Percentiles rank a stretch among this genome's conserved stretches.
Evolutionary conservation across 2,113 vertebrate genomes (phyloP).

Genomic region (Nerophis lumbriciformis): DNA sequence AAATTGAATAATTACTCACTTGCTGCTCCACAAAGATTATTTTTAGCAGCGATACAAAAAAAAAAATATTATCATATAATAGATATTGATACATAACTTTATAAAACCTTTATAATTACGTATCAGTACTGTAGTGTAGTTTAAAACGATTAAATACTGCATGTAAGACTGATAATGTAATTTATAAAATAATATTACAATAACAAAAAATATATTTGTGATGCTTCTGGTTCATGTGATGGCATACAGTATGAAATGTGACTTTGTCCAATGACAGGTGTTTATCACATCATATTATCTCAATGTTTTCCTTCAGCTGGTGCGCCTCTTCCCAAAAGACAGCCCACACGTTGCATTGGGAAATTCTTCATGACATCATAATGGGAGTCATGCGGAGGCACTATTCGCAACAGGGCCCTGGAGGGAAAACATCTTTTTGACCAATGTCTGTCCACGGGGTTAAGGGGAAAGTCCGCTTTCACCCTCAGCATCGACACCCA

Average conservation of each 20-base stretch:
- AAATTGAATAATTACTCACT: too few species aligned
- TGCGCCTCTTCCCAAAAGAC: not conserved
- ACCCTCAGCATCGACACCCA: not conserved
- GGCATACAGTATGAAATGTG: not conserved
- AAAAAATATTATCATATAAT: too few species aligned
- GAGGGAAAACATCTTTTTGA: not conserved
- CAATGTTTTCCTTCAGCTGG: not conserved
- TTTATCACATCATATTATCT: not conserved
- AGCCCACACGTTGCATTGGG: constrained; percentile 8
- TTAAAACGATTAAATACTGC: not conserved
- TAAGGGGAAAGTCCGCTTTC: not conserved
- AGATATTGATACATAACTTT: too few species aligned
- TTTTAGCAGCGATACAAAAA: too few species aligned
- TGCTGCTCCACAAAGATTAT: too few species aligned
- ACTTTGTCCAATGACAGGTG: not conserved
- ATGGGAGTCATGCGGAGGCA: constrained; percentile 57
- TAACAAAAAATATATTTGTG: not conserved
- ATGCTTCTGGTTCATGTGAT: not conserved
- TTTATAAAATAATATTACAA: too few species aligned
- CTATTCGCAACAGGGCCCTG: constrained; percentile 7
- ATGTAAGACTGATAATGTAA: too few species aligned
- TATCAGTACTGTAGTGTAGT: not conserved
- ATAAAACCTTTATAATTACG: too few species aligned
- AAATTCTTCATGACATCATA: constrained; percentile 21
- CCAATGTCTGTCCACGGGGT: not conserved